Evolutionary conservation across 2,888 invertebrate species (phyloP).

Genomic region (Tetheella fluctuosa): DNA sequence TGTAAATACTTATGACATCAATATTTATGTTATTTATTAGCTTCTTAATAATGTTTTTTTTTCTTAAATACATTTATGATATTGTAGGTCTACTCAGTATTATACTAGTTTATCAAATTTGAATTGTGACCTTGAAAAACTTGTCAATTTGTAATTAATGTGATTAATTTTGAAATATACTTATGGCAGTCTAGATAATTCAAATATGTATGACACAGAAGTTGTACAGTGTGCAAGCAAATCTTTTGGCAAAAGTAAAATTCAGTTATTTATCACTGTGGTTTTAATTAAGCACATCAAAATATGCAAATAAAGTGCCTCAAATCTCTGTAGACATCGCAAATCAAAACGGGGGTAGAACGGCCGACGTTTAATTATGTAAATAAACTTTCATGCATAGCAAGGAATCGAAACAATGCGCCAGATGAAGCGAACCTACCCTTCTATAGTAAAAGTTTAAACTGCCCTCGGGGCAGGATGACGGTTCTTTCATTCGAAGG

Average conservation of each 20-base stretch:
- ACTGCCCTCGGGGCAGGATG: conserved; percentile 63
- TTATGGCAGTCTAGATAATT: too few species aligned
- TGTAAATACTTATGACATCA: too few species aligned
- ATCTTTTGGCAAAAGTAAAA: neutral
- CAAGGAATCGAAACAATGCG: conserved; percentile 76
- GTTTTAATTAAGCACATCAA: conserved; percentile 62
- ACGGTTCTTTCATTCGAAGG: conserved; percentile 53
- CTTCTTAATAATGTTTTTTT: too few species aligned
- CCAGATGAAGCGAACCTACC: conserved; percentile 67
- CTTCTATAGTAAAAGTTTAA: conserved; percentile 70
- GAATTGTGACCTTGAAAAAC: too few species aligned
- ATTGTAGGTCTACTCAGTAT: too few species aligned
- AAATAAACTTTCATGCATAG: conserved; percentile 80
- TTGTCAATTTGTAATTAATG: too few species aligned
- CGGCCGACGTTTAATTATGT: conserved; percentile 78
- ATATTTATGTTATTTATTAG: too few species aligned
- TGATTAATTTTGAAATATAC: too few species aligned
- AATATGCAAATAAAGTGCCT: conserved; percentile 72
- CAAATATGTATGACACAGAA: neutral
- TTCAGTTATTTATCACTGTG: conserved; percentile 11
- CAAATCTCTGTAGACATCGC: conserved; percentile 75
- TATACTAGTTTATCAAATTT: too few species aligned
- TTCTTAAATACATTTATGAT: too few species aligned
- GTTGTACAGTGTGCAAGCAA: neutral
- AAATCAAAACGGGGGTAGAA: conserved; percentile 73